Base-by-base conservation (phyloP, 1,140 invertebrate species). In the Drosophila lowei region DNA sequence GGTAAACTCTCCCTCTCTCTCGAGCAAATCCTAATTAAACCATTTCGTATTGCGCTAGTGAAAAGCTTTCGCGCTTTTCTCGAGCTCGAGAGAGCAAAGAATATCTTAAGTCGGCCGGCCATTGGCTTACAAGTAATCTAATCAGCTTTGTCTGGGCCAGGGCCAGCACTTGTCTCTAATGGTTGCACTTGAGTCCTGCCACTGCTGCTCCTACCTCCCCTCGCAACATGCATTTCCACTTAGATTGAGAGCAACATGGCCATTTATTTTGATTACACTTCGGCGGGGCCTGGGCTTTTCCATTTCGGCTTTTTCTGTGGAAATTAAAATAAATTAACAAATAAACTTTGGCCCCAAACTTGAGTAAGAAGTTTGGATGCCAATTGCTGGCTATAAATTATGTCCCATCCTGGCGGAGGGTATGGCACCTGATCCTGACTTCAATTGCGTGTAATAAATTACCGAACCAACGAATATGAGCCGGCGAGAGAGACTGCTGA, bases 381-480 rank as follows among this genome's bases (percentile, higher is more conserved):
- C 66, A 53, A 59, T 71, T 71, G 67, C 71, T 46, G 67, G 66
- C 66, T 44, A 79, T 76, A 71, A 76, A 79, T 76, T 71, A 66
- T 16, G 56, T 15, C 21, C 30, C 34, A 52, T 44, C 15, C n/a
- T 23, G n/a, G 8, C 46, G 8, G 4, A 9, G 11, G 34, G 34
- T 13, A 38, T 47, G 46, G 44, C 63, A 75, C 52, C 77, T 71
- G 78, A 77, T 67, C 46, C 61, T 49, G 72, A 76, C 79, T 67
- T 79, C 83, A 88, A 88, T 88, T 88, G 76, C 68, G 66, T 52
- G 71, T 67, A 83, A 88, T 88, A 86, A 86, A 86, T 86, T 72
- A 78, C 63, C 50, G 72, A 65, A 77, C 60, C 65, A 65, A 25
- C 63, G 66, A 68, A 68, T 68, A 68, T 68, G 66, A 68, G 50